These are phyloP conservation scores for Montifringilla adamsi DNA, from an alignment of 2,113 vertebrate species.

Conservation along the genomic window DNA sequence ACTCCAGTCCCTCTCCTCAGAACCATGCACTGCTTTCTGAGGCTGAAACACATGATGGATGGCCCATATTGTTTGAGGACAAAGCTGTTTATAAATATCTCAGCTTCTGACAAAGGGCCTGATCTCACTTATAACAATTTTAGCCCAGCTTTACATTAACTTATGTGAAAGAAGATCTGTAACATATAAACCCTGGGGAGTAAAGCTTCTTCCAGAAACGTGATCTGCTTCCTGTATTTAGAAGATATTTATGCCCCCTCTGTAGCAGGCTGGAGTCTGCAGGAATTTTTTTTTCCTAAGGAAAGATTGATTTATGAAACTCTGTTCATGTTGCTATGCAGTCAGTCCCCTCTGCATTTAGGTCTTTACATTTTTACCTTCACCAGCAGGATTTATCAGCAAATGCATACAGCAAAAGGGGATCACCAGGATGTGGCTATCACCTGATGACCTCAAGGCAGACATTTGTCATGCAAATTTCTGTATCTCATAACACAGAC, in stretches of 20 bases:
- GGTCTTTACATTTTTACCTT: neutral
- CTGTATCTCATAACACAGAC: neutral
- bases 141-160: constrained; percentile 24
- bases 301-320: constrained; percentile 31
- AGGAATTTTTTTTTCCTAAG: neutral
- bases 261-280: neutral
- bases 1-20: neutral
- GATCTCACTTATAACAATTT: constrained; percentile 16
- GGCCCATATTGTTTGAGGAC: constrained; percentile 34
- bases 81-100: constrained; percentile 58
- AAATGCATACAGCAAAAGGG: neutral
- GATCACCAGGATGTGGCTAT: neutral
- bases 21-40: neutral
- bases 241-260: constrained; percentile 11
- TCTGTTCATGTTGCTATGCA: neutral
- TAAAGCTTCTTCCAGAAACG: neutral
- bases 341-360: neutral
- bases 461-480: neutral
- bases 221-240: constrained; percentile 20
- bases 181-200: neutral
- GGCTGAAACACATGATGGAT: neutral
- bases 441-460: neutral
- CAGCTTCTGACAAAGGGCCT: neutral
- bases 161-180: neutral
- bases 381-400: neutral